These are phyloP conservation scores for Stegodyphus mimosarum DNA, from an alignment of 1,140 invertebrate species.

Conservation along the genomic window DNA sequence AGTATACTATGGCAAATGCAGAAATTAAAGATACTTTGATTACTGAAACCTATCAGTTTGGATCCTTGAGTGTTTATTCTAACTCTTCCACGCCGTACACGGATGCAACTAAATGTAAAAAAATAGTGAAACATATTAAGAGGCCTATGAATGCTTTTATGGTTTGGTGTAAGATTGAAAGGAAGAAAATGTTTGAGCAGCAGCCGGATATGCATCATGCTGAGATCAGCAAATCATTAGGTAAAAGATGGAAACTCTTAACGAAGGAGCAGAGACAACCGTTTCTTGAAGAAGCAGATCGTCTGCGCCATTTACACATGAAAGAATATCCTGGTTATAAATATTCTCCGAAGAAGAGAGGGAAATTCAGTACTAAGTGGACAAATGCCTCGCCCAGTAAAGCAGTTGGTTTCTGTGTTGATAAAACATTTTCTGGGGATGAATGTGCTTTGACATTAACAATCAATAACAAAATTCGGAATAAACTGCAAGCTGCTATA, in stretches of 20 bases:
- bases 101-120: slow-evolving; percentile 93
- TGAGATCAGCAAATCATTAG: slow-evolving; percentile 91
- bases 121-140: slow-evolving; percentile 84
- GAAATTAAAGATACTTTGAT: too few relatives aligned
- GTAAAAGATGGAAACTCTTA: slow-evolving; percentile 87
- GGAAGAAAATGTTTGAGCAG: slow-evolving; percentile 83
- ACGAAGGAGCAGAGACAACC: slow-evolving; percentile 87
- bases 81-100: slow-evolving; percentile 88
- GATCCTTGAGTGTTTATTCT: too few relatives aligned
- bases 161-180: slow-evolving; percentile 80
- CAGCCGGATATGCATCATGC: slow-evolving; percentile 96
- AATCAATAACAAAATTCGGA: too few relatives aligned
- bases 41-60: slow-evolving; percentile 64
- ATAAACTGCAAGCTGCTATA: too few relatives aligned
- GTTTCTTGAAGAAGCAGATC: slow-evolving; percentile 92
- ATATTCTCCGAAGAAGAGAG: slow-evolving; percentile 92
- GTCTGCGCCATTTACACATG: slow-evolving; percentile 88
- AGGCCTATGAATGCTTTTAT: slow-evolving; percentile 90
- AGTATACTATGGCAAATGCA: too few relatives aligned
- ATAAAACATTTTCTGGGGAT: too few relatives aligned
- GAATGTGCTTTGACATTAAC: too few relatives aligned
- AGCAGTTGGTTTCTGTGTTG: too few relatives aligned
- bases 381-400: too few relatives aligned
- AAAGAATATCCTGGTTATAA: slow-evolving; percentile 97
- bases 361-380: slow-evolving; percentile 64